These are phyloP conservation scores for Potorous gilbertii DNA, from an alignment of 2,797 vertebrate species.

Conservation along the genomic window DNA sequence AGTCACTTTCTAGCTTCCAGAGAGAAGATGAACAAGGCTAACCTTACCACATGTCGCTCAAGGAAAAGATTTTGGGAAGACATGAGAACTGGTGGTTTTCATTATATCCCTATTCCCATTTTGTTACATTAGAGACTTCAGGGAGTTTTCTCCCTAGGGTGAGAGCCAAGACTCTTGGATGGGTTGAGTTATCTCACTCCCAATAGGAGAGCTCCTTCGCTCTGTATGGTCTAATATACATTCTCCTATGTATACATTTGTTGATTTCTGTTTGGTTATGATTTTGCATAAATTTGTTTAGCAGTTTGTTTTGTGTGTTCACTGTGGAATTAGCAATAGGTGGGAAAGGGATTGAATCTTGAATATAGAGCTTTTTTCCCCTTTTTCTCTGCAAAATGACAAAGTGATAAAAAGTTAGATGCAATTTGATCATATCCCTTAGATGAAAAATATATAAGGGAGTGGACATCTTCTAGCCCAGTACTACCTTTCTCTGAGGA, in stretches of 20 bases:
- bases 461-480: neutral
- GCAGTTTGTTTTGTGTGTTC: too few species aligned
- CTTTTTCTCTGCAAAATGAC: neutral
- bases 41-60: too few species aligned
- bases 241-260: neutral
- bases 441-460: neutral
- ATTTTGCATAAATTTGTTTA: neutral
- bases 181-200: neutral
- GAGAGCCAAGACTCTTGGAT: neutral
- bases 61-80: neutral
- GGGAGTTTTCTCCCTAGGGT: too few species aligned
- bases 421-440: neutral
- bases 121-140: too few species aligned
- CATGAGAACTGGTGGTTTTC: too few species aligned
- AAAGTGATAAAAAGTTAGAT: neutral
- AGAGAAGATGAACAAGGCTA: neutral
- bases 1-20: neutral
- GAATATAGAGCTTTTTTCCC: neutral
- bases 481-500: neutral
- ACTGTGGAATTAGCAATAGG: neutral
- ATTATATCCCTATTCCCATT: too few species aligned
- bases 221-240: neutral
- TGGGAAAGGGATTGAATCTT: neutral
- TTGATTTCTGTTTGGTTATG: neutral
- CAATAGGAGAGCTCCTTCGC: neutral